Percentiles rank a stretch among this genome's conserved stretches.
Conservation (phyloP, 2,113 vertebrate genomes). For the Oryzias celebensis region DNA sequence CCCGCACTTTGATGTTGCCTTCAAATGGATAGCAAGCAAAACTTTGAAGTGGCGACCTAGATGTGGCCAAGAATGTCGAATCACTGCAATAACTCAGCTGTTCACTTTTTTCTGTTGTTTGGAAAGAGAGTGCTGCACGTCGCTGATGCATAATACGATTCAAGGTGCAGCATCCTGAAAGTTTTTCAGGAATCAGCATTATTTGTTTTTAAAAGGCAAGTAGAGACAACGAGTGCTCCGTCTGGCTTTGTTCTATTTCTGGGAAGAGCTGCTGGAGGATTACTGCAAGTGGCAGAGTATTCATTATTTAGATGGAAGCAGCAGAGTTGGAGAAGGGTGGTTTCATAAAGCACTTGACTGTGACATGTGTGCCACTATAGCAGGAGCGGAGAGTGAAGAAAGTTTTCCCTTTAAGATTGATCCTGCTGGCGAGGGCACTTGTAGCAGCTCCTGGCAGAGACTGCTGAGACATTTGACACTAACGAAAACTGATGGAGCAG, state of each 20-base stretch:
- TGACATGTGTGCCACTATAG: conserved; percentile 68
- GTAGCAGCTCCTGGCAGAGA: conserved; percentile 50
- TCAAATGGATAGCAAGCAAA: conserved; percentile 57
- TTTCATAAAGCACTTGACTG: conserved; percentile 69
- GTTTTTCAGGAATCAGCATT: conserved; percentile 52
- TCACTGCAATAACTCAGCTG: conserved; percentile 11
- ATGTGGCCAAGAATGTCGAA: conserved; percentile 46
- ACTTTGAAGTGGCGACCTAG: conserved; percentile 58
- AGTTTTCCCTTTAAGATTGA: conserved; percentile 43
- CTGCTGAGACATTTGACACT: conserved; percentile 46
- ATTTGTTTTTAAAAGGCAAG: conserved; percentile 70
- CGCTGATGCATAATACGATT: conserved; percentile 8
- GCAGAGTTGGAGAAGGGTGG: conserved; percentile 60
- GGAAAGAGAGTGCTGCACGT: conserved; percentile 8
- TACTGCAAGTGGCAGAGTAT: conserved; percentile 68
- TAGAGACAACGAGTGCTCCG: conserved; percentile 44
- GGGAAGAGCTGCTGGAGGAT: conserved; percentile 53
- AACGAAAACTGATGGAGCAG: conserved; percentile 63
- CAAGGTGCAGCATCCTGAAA: conserved; percentile 21
- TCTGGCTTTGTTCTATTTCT: conserved; percentile 74
- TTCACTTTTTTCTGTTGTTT: conserved; percentile 6
- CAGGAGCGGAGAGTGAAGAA: conserved; percentile 38
- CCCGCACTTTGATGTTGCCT: conserved; percentile 66
- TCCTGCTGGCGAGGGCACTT: conserved; percentile 46
- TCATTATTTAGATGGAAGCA: conserved; percentile 74